Percentiles rank a stretch among this genome's conserved stretches.
Conservation (phyloP, 1,140 invertebrate species). For the Dinoponera quadriceps region DNA sequence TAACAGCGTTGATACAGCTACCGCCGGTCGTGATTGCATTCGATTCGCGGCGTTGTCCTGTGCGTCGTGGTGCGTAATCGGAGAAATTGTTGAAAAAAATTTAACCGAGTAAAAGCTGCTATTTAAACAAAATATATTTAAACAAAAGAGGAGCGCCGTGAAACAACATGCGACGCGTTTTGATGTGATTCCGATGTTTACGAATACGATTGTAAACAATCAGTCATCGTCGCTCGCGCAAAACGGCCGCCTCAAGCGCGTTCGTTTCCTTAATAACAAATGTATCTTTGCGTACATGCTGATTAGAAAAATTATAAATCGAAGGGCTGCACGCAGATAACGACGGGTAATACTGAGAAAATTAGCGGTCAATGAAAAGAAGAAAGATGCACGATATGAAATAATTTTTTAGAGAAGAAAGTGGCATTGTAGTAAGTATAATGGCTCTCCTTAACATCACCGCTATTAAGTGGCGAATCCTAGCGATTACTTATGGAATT, state of each 20-base stretch:
- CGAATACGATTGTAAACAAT: background rate
- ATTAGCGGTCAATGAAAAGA: background rate
- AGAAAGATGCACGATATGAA: background rate
- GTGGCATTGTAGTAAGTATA: no score
- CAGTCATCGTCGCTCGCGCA: no score
- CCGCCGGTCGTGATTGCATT: conserved; percentile 72
- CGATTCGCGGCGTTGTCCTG: conserved; percentile 62
- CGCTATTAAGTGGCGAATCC: no score
- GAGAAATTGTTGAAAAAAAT: conserved; percentile 51
- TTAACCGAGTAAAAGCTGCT: background rate
- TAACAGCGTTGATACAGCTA: conserved; percentile 73
- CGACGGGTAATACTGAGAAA: no score
- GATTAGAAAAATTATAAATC: no score
- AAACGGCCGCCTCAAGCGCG: no score
- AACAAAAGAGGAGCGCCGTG: background rate
- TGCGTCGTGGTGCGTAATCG: conserved; percentile 48
- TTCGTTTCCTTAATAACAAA: no score
- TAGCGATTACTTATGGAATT: no score
- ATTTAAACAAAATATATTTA: background rate
- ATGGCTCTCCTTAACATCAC: no score
- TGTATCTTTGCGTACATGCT: no score
- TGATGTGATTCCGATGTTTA: background rate
- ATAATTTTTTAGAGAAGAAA: background rate
- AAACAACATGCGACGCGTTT: background rate
- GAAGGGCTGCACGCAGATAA: no score